Evolutionary conservation across 2,797 vertebrate genomes (phyloP).

Genomic region (Epinephelus awoara): DNA sequence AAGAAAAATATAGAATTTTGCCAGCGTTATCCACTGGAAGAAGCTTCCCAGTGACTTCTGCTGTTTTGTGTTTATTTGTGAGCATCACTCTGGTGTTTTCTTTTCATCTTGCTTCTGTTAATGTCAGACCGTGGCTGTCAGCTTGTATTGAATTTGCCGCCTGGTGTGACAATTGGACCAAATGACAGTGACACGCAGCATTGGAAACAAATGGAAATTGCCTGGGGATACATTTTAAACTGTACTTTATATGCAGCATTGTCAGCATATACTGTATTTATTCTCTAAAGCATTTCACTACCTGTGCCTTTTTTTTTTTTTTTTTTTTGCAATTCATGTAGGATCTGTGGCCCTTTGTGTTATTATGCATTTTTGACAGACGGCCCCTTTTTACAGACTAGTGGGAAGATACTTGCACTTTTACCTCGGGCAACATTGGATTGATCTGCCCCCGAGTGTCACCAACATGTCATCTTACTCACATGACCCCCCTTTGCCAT

Average conservation of each 20-base stretch:
- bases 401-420: slow-evolving; percentile 26
- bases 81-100: slow-evolving; percentile 16
- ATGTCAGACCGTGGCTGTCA: slow-evolving; percentile 37
- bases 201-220: slow-evolving; percentile 21
- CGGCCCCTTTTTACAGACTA: not conserved
- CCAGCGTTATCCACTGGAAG: not conserved
- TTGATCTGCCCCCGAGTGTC: slow-evolving; percentile 35
- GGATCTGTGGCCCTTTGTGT: slow-evolving; percentile 26
- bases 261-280: not conserved
- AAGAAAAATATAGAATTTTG: not conserved
- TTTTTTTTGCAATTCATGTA: slow-evolving; percentile 6
- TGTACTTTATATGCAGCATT: not conserved
- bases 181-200: slow-evolving; percentile 29
- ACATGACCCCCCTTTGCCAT: slow-evolving; percentile 31
- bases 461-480: slow-evolving; percentile 44
- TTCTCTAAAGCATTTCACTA: not conserved
- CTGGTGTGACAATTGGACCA: slow-evolving; percentile 49
- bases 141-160: slow-evolving; percentile 41
- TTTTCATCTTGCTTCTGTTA: slow-evolving; percentile 28
- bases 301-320: not conserved
- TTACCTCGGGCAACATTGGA: slow-evolving; percentile 42
- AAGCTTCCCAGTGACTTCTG: not conserved
- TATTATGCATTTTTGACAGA: slow-evolving; percentile 28
- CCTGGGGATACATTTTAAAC: slow-evolving; percentile 6
- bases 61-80: slow-evolving; percentile 21